Evolutionary conservation across 2,797 vertebrate genomes (phyloP).

Genomic region (Parauchenoglanis punctatus): DNA sequence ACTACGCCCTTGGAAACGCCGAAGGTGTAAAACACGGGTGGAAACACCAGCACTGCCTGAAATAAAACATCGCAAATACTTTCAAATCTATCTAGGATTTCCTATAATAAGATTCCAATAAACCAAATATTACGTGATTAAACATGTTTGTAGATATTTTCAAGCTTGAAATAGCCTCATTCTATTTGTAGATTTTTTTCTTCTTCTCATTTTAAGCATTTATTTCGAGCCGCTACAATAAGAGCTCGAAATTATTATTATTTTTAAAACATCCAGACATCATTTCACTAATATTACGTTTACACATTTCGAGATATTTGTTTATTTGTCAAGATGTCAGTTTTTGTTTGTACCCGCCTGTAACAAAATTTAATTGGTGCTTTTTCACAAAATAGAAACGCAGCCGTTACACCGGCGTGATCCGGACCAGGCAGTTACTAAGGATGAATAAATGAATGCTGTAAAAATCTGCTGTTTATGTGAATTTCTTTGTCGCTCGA

Average conservation of each 20-base stretch:
- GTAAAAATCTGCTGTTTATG: no score
- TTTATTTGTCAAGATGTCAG: neutral
- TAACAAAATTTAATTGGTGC: neutral
- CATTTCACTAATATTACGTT: no score
- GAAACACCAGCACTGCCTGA: neutral
- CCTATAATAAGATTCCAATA: neutral
- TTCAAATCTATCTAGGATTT: neutral
- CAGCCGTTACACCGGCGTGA: neutral
- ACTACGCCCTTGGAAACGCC: neutral
- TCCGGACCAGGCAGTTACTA: neutral
- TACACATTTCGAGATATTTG: neutral
- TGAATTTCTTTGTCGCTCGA: neutral
- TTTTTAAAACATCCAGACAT: no score
- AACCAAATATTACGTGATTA: neutral
- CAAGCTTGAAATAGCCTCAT: neutral
- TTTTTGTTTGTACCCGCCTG: neutral
- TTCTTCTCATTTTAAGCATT: neutral
- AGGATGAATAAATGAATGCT: neutral
- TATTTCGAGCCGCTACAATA: neutral
- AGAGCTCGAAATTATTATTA: neutral
- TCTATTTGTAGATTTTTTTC: neutral
- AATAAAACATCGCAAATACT: neutral
- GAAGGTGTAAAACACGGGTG: neutral
- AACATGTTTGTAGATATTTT: neutral
- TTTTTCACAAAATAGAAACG: neutral